These are phyloP conservation scores for Eucidaris tribuloides DNA, from an alignment of 35 echinoderm and acorn worm species.

Conservation along the genomic window DNA sequence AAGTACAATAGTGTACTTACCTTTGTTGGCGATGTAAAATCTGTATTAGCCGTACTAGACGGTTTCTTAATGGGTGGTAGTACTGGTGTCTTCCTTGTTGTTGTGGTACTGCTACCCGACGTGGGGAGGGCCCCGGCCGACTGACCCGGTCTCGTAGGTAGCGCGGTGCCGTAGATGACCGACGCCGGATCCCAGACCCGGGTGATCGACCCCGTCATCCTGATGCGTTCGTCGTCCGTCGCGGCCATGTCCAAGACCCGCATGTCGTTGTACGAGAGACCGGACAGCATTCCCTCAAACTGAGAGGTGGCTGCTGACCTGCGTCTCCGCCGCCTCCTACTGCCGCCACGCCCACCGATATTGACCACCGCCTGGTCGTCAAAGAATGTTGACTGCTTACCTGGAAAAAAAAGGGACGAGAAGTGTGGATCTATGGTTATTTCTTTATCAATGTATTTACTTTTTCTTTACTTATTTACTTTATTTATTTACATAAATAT, in stretches of 20 bases:
- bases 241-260: constrained; percentile 68
- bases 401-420: no score
- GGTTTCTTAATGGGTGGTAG: neutral
- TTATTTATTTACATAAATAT: no score
- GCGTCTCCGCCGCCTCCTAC: constrained; percentile 14
- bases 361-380: constrained; percentile 65
- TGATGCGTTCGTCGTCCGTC: constrained; percentile 39
- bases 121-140: neutral
- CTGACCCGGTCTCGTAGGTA: neutral
- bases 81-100: constrained; percentile 13
- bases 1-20: neutral
- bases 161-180: neutral
- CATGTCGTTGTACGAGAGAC: constrained; percentile 73
- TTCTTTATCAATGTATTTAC: no score
- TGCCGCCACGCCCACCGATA: constrained; percentile 53
- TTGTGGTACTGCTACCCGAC: neutral
- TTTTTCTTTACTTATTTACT: no score
- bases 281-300: constrained; percentile 69
- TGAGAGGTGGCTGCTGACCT: neutral
- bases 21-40: constrained; percentile 44
- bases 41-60: neutral
- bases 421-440: no score
- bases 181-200: constrained; percentile 5
- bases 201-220: constrained; percentile 54
- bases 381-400: constrained; percentile 60